Conservation (phyloP, 1,140 invertebrate species). For the Drosophila ogumai region DNA sequence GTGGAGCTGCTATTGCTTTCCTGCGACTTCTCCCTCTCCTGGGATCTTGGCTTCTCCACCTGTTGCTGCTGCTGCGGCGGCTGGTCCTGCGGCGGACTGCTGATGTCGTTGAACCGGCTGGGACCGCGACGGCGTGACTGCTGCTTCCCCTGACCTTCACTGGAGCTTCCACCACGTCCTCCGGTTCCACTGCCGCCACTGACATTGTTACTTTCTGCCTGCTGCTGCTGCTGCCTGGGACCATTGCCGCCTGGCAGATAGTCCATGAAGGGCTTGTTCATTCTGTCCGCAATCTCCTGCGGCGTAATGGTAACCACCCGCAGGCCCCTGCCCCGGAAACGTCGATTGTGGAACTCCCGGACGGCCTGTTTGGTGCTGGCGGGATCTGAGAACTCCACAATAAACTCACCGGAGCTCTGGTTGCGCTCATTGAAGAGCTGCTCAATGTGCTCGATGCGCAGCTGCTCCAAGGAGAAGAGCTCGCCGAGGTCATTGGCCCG, state of each 20-base stretch:
- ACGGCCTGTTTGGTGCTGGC: slow-evolving; percentile 90
- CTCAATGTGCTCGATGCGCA: slow-evolving; percentile 91
- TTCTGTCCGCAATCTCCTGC: slow-evolving; percentile 86
- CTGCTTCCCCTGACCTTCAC: background rate
- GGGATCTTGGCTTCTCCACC: slow-evolving; percentile 3
- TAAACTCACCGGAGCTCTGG: slow-evolving; percentile 92
- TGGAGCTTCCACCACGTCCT: background rate
- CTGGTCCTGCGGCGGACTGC: slow-evolving; percentile 27
- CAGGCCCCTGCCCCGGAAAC: slow-evolving; percentile 88
- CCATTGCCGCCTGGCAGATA: slow-evolving; percentile 73
- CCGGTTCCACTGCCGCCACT: background rate
- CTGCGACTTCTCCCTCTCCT: slow-evolving; percentile 15
- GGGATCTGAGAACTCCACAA: slow-evolving; percentile 91
- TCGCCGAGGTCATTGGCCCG: slow-evolving; percentile 91
- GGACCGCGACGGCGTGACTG: slow-evolving; percentile 61
- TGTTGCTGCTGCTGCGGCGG: slow-evolving; percentile 9
- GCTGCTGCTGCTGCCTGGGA: slow-evolving; percentile 9
- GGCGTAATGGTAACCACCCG: slow-evolving; percentile 89
- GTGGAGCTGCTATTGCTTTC: slow-evolving; percentile 29
- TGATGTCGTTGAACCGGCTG: slow-evolving; percentile 63
- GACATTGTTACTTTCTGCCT: slow-evolving; percentile 3
- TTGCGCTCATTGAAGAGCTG: slow-evolving; percentile 89
- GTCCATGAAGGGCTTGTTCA: slow-evolving; percentile 79
- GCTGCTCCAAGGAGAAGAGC: slow-evolving; percentile 91
- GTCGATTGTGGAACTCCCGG: slow-evolving; percentile 88